Evolutionary conservation across 2,797 vertebrate genomes (phyloP).

Genomic region (Lerista edwardsae): DNA sequence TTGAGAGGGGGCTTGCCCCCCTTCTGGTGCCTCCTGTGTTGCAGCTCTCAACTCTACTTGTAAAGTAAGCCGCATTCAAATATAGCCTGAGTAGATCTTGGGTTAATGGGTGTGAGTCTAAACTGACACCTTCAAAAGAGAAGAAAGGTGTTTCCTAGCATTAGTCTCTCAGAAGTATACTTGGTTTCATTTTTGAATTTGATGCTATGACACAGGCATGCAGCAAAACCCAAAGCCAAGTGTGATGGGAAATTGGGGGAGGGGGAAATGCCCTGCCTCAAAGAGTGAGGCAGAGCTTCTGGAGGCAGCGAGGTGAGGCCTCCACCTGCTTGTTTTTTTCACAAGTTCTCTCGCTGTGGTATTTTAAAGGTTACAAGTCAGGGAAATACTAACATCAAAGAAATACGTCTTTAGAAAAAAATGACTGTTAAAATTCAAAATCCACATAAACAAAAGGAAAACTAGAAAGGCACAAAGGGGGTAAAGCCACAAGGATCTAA

Average conservation of each 20-base stretch:
- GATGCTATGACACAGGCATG: background rate
- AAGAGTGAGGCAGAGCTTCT: background rate
- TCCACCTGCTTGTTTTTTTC: constrained; percentile 8
- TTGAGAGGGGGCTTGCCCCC: background rate
- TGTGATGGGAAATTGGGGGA: background rate
- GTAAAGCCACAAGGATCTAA: background rate
- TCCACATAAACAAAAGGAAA: background rate
- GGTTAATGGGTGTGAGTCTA: background rate
- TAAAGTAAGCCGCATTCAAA: background rate
- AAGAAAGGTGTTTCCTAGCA: background rate
- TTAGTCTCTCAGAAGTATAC: background rate
- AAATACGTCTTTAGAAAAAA: background rate
- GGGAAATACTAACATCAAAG: constrained; percentile 15
- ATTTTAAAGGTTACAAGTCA: constrained; percentile 24
- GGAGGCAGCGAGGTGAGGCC: background rate
- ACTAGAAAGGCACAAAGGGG: background rate
- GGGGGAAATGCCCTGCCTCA: constrained; percentile 16
- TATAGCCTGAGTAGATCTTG: background rate
- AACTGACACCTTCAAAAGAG: background rate
- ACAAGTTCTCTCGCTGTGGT: constrained; percentile 8
- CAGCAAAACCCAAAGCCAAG: background rate
- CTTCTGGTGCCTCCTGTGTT: background rate
- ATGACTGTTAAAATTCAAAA: background rate
- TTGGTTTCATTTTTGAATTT: constrained; percentile 26
- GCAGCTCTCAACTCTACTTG: background rate